Conservation (phyloP, 2,888 invertebrate genomes). For the Acronicta leporina region DNA sequence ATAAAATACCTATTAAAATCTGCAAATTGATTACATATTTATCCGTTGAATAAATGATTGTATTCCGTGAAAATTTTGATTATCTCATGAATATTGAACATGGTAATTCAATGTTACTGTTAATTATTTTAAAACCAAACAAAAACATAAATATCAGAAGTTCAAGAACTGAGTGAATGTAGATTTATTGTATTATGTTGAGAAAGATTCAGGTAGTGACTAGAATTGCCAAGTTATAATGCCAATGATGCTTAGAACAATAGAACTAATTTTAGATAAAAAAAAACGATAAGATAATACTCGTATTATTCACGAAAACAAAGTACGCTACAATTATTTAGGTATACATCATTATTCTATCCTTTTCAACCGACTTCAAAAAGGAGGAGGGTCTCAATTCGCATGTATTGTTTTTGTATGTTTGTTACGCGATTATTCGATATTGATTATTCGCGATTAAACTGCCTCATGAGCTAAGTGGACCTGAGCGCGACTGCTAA, state of each 20-base stretch:
- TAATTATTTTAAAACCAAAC: slow-evolving; percentile 41
- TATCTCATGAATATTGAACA: slow-evolving; percentile 53
- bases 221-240: slow-evolving; percentile 1
- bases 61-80: slow-evolving; percentile 50
- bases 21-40: slow-evolving; percentile 44
- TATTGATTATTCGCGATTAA: too few species aligned
- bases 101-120: slow-evolving; percentile 53
- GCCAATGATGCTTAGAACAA: slow-evolving; percentile 21
- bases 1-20: slow-evolving; percentile 21
- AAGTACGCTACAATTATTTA: too few species aligned
- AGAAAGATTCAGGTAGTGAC: slow-evolving; percentile 15
- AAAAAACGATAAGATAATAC: too few species aligned
- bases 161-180: slow-evolving; percentile 48
- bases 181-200: slow-evolving; percentile 7
- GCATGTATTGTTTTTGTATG: too few species aligned
- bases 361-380: too few species aligned
- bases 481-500: too few species aligned
- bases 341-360: too few species aligned
- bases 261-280: slow-evolving; percentile 7
- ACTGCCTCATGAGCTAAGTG: too few species aligned
- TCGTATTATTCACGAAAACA: too few species aligned
- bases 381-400: too few species aligned
- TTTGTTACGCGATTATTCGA: too few species aligned
- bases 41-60: slow-evolving; percentile 43
- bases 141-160: slow-evolving; percentile 44